phyloP scores from a whole-genome alignment of 2,797 vertebrate species.

The Sebastes melanostomus region DNA sequence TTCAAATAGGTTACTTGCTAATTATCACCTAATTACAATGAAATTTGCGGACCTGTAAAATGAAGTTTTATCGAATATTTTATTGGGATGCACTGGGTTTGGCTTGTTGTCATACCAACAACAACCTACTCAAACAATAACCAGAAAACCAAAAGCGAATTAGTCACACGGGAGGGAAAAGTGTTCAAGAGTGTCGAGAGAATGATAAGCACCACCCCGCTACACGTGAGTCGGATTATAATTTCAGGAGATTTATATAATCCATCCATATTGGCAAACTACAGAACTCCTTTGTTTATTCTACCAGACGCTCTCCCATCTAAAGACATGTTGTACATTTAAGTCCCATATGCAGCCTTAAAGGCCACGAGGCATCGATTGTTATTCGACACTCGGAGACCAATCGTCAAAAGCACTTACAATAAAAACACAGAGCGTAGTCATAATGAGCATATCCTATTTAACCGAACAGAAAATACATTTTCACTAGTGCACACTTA shows the following conservation, averaged over 20 bases:
- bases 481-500: conserved; percentile 71
- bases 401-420: conserved; percentile 69
- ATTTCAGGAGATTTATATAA: conserved; percentile 65
- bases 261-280: conserved; percentile 40
- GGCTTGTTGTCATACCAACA: not conserved
- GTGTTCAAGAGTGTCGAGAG: not conserved
- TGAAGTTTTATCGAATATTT: not conserved
- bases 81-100: not conserved
- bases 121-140: conserved; percentile 23
- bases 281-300: conserved; percentile 34
- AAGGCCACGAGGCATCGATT: conserved; percentile 63
- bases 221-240: conserved; percentile 52
- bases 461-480: conserved; percentile 64
- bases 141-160: conserved; percentile 26
- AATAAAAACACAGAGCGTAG: conserved; percentile 45
- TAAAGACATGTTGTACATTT: conserved; percentile 43
- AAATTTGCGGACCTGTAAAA: no score
- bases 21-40: no score
- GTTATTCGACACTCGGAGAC: conserved; percentile 64
- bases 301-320: not conserved
- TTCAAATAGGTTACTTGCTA: no score
- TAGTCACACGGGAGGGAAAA: conserved; percentile 22
- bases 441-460: conserved; percentile 65
- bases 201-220: conserved; percentile 21
- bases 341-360: conserved; percentile 32